These are phyloP conservation scores for Eulemur albifrons DNA, from an alignment of 2,797 vertebrate species.

Conservation along the genomic window DNA sequence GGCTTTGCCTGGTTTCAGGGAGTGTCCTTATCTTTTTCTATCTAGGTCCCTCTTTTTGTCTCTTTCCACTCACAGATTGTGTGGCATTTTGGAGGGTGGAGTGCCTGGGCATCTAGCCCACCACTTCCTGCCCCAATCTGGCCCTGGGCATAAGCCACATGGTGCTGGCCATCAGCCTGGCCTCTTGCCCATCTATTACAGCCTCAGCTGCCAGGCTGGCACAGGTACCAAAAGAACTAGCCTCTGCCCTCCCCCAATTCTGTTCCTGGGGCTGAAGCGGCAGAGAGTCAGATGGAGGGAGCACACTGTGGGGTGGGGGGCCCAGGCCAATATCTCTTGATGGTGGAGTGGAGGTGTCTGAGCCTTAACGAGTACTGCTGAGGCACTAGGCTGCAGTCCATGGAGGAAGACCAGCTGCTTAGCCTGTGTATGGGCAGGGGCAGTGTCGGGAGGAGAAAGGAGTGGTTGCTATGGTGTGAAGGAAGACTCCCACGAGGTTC, in stretches of 20 bases:
- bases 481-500: not conserved
- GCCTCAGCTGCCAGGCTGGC: slow-evolving; percentile 78
- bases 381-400: not conserved
- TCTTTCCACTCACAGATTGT: slow-evolving; percentile 72
- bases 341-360: not conserved
- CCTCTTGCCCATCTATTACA: slow-evolving; percentile 75
- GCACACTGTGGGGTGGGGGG: not conserved
- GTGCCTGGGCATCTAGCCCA: slow-evolving; percentile 72
- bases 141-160: slow-evolving; percentile 74
- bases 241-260: slow-evolving; percentile 46
- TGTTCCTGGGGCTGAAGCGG: slow-evolving; percentile 16
- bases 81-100: slow-evolving; percentile 79
- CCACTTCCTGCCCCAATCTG: slow-evolving; percentile 64
- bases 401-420: not conserved
- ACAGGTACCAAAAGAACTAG: slow-evolving; percentile 68
- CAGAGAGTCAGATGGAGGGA: slow-evolving; percentile 17
- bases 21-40: not conserved
- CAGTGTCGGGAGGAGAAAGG: not conserved
- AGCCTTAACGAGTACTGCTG: not conserved
- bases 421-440: not conserved
- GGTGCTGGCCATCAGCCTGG: slow-evolving; percentile 72
- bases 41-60: slow-evolving; percentile 48
- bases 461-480: not conserved
- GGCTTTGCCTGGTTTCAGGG: slow-evolving; percentile 12
- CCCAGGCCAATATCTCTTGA: too few species aligned